Percentiles rank a stretch among this genome's conserved stretches.
phyloP scores from a whole-genome alignment of 1,140 invertebrate species.

The Aphis gossypii region DNA sequence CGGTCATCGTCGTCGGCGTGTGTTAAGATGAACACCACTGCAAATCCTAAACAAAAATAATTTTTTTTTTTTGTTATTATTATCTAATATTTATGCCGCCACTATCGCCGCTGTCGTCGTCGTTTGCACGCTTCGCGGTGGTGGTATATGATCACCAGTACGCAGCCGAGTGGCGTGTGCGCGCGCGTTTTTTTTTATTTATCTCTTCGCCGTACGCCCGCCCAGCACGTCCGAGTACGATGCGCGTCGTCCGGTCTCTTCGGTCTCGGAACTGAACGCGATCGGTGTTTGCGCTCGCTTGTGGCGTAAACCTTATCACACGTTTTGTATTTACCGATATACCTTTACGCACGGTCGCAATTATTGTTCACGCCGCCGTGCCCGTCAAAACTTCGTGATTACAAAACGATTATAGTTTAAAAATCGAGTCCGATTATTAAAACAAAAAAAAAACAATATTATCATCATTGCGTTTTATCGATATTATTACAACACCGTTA shows the following conservation, averaged over 20 bases:
- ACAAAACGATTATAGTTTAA: neutral
- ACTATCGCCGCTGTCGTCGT: neutral
- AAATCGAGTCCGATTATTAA: neutral
- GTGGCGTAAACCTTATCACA: neutral
- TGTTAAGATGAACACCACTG: neutral
- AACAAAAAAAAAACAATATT: neutral
- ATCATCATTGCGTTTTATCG: neutral
- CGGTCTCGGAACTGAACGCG: neutral
- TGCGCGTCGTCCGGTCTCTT: neutral
- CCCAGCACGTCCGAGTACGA: neutral
- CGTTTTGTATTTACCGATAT: no score
- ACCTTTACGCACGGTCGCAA: no score
- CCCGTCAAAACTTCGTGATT: no score
- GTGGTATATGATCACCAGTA: neutral
- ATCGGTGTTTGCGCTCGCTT: neutral
- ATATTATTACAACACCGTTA: neutral
- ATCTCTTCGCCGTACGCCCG: neutral
- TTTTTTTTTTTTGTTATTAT: neutral
- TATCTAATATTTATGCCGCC: neutral
- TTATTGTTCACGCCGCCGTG: no score
- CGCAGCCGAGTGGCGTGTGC: neutral
- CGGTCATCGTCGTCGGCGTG: neutral
- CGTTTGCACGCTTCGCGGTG: conserved; percentile 56
- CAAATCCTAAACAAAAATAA: neutral
- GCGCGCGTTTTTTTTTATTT: neutral